Evolutionary conservation across 1,140 invertebrate genomes (phyloP).

Genomic region (Dendroctonus ponderosae): DNA sequence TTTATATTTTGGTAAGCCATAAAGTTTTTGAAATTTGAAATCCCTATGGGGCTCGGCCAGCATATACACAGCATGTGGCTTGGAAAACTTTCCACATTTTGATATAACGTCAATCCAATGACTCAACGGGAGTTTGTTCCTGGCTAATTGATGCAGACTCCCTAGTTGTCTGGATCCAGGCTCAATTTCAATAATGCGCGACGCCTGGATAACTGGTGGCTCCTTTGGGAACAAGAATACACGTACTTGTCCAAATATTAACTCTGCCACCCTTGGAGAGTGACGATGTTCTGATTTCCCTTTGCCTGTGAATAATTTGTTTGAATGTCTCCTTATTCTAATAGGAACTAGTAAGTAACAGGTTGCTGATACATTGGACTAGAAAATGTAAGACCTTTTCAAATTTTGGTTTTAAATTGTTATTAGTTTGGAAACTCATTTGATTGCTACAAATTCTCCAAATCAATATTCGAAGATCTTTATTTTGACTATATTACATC

Average conservation of each 20-base stretch:
- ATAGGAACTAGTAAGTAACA: neutral
- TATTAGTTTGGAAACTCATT: too few relatives aligned
- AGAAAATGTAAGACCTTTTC: too few relatives aligned
- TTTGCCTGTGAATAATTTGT: conserved; percentile 9
- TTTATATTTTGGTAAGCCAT: too few relatives aligned
- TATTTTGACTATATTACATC: too few relatives aligned
- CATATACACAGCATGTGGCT: too few relatives aligned
- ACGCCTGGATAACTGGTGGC: conserved; percentile 15
- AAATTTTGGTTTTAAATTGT: too few relatives aligned
- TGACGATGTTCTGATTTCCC: conserved; percentile 13
- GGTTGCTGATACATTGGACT: neutral
- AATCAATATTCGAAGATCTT: too few relatives aligned
- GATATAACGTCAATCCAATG: too few relatives aligned
- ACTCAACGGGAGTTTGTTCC: conserved; percentile 3
- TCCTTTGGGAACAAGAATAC: conserved; percentile 15
- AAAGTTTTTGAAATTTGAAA: too few relatives aligned
- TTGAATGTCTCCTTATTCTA: conserved; percentile 1
- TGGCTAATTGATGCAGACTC: conserved; percentile 11
- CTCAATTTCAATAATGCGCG: conserved; percentile 19
- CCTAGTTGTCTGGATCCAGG: neutral
- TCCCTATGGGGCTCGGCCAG: too few relatives aligned
- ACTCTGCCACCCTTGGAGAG: conserved; percentile 2
- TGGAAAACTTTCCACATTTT: too few relatives aligned
- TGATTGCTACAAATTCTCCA: too few relatives aligned
- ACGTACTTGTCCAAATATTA: conserved; percentile 25